These are phyloP conservation scores for Apistogramma diplotaenia DNA, from an alignment of 2,113 vertebrate genomes.

Conservation along the genomic window DNA sequence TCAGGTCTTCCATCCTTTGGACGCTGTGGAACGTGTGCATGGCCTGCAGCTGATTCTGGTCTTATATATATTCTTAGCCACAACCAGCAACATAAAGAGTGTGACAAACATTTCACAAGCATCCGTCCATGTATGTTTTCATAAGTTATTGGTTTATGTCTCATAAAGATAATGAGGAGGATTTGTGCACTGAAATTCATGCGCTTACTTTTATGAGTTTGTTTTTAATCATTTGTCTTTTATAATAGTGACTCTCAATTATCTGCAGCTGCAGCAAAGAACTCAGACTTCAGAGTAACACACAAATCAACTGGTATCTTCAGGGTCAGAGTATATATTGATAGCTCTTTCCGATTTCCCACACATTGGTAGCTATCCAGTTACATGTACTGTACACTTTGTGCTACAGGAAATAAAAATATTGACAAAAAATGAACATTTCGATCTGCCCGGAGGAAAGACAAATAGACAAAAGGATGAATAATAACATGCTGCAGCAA, in stretches of 20 bases:
- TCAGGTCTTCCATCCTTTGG: not conserved
- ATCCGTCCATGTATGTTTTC: not conserved
- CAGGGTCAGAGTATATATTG: not conserved
- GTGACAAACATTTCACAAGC: not conserved
- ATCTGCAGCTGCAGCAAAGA: not conserved
- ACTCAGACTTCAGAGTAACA: not conserved
- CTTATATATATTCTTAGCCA: slow-evolving; percentile 38
- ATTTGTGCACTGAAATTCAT: not conserved
- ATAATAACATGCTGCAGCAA: slow-evolving; percentile 35
- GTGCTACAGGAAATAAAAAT: slow-evolving; percentile 46
- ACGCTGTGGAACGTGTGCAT: slow-evolving; percentile 32
- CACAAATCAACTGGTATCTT: not conserved
- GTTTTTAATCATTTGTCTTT: not conserved
- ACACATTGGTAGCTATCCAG: slow-evolving; percentile 32
- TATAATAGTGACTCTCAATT: not conserved
- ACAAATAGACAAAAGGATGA: slow-evolving; percentile 37
- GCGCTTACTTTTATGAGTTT: not conserved
- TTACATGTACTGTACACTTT: slow-evolving; percentile 16
- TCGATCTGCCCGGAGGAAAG: slow-evolving; percentile 16
- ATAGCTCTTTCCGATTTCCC: slow-evolving; percentile 17
- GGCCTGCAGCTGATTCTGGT: slow-evolving; percentile 45
- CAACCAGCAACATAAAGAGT: slow-evolving; percentile 9
- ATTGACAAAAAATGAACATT: slow-evolving; percentile 54
- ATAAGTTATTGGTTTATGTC: not conserved
- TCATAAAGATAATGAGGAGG: not conserved